Conservation (phyloP, 2,113 vertebrate genomes). For the Columbina picui region DNA sequence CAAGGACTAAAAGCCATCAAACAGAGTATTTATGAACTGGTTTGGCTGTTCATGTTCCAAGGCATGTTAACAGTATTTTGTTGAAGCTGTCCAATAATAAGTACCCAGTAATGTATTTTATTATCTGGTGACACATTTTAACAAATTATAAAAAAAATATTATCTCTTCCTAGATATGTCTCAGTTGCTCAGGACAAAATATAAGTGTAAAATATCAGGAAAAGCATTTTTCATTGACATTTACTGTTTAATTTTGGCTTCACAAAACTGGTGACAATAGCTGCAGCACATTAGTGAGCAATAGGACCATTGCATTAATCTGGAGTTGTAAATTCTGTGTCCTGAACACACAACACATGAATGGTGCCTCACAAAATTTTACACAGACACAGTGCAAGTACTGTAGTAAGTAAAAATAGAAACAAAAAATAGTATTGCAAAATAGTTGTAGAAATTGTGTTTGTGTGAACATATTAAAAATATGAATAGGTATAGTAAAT, state of each 20-base stretch:
- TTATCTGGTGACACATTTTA: not conserved
- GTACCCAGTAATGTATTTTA: not conserved
- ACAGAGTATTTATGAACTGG: not conserved
- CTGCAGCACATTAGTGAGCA: not conserved
- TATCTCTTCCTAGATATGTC: not conserved
- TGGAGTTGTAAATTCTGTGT: not conserved
- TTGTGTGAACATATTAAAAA: not conserved
- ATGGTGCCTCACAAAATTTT: fast-evolving
- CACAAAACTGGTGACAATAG: not conserved
- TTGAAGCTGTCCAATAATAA: not conserved
- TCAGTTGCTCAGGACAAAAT: not conserved
- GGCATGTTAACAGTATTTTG: not conserved
- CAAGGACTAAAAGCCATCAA: not conserved
- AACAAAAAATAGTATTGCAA: not conserved
- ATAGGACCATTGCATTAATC: not conserved
- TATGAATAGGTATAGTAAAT: not conserved
- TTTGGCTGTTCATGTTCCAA: not conserved
- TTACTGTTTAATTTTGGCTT: not conserved
- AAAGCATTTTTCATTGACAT: not conserved
- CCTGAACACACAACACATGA: not conserved
- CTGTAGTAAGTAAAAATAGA: not conserved
- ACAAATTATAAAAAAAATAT: not conserved
- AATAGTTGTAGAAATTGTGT: not conserved
- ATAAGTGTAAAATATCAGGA: fast-evolving
- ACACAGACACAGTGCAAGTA: not conserved